Base-by-base conservation (phyloP, 2,888 invertebrate species). In the Aporophyla nigra region DNA sequence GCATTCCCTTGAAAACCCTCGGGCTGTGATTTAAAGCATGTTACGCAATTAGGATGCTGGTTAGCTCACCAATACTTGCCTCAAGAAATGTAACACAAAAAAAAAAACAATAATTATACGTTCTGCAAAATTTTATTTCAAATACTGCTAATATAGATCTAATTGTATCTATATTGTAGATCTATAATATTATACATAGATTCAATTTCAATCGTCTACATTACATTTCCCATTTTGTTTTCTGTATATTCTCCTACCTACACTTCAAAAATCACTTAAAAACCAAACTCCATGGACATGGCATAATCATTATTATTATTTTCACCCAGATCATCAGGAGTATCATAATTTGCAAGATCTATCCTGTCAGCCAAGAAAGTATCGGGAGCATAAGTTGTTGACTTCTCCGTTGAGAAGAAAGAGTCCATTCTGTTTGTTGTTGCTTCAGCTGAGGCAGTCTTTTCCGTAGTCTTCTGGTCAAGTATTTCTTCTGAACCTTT, bases 321-420 rank as follows among this genome's bases (percentile, higher is more conserved):
- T 1, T 89, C 83, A 0, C 78, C 83, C 0, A 78, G 90, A 21
- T 95, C 93, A 71, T 95, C 95, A 0, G 89, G 88, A 0, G 92
- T 83, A 49, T 93, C 95, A 74, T 96, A 96, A 82, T 95, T 94
- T 0, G 93, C 87, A 16, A 96, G 74, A 89, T 96, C 95, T 63
- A 94, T 94, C 80, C 93, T 96, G 82, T 96, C 96, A 14, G 96
- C 96, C 71, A 96, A 87, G 79, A 96, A 96, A 0, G 94, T 94
- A n/a, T 96, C 96, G 0, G 94, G 88, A 0, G 93, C 90, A 51
- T 93, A 92, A 0, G 94, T 94, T 0, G 88, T 88, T 0, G 92
- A 51, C 77, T 92, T 94, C 0, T 96, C 96, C 2, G 96, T 96
- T 0, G 96, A 95, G 71, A 96, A 96, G 83, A 95, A 94, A 24